These are phyloP conservation scores for Temnothorax nylanderi DNA, from an alignment of 1,140 invertebrate genomes.

Conservation along the genomic window DNA sequence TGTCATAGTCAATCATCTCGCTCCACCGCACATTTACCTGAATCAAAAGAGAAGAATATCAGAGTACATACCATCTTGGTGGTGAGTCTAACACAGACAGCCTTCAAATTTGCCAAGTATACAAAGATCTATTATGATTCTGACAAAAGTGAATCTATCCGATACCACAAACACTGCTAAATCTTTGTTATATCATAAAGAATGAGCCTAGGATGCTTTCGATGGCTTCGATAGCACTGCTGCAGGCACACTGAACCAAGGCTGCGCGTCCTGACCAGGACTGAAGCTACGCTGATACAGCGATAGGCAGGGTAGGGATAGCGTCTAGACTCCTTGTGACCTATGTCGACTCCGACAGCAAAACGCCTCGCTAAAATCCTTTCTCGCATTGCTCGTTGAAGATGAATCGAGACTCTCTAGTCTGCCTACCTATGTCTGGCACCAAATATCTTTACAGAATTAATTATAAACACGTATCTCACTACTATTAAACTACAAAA, in stretches of 20 bases:
- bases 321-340: conserved; percentile 64
- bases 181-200: conserved; percentile 58
- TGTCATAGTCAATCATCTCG: conserved; percentile 84
- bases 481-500: not conserved
- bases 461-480: not conserved
- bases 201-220: conserved; percentile 73
- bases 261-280: conserved; percentile 83
- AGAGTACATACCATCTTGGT: conserved; percentile 82
- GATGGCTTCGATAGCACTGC: conserved; percentile 78
- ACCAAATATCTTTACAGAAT: not conserved
- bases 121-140: conserved; percentile 63
- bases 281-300: conserved; percentile 77
- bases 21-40: conserved; percentile 81
- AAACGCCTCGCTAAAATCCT: not conserved
- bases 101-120: conserved; percentile 49
- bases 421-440: not conserved
- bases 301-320: conserved; percentile 66
- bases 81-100: conserved; percentile 33
- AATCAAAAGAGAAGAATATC: conserved; percentile 64
- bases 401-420: not conserved
- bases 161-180: conserved; percentile 38
- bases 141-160: conserved; percentile 39
- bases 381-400: not conserved
- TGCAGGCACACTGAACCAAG: conserved; percentile 80
- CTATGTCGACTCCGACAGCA: conserved; percentile 21